Conservation (phyloP, 2,888 invertebrate species). For the Heliothis peltigera region DNA sequence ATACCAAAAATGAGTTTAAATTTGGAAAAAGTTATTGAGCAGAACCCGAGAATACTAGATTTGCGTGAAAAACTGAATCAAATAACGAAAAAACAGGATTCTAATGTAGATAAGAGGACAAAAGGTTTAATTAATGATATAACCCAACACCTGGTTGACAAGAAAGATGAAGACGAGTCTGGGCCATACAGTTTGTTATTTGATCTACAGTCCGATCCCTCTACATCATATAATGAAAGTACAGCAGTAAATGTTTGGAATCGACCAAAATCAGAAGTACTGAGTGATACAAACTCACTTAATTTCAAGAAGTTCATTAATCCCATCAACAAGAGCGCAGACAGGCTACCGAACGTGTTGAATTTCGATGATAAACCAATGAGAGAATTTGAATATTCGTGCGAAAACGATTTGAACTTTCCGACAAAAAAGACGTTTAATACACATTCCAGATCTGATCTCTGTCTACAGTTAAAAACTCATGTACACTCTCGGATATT, state of each 20-base stretch:
- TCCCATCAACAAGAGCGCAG: conserved; percentile 76
- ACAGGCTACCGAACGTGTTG: conserved; percentile 83
- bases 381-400: conserved; percentile 87
- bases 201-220: conserved; percentile 83
- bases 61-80: conserved; percentile 85
- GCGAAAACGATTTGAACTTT: conserved; percentile 81
- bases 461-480: conserved; percentile 84
- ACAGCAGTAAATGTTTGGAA: conserved; percentile 71
- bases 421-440: conserved; percentile 78
- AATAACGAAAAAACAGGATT: conserved; percentile 84
- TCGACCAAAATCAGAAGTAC: conserved; percentile 68
- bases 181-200: conserved; percentile 91
- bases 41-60: conserved; percentile 85
- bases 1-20: conserved; percentile 86
- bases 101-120: conserved; percentile 81
- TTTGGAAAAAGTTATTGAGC: conserved; percentile 82
- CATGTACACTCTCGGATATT: conserved; percentile 77
- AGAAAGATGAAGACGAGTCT: conserved; percentile 86
- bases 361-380: conserved; percentile 86
- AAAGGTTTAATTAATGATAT: conserved; percentile 84
- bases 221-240: conserved; percentile 74
- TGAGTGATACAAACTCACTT: conserved; percentile 64
- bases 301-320: conserved; percentile 68
- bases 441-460: conserved; percentile 85
- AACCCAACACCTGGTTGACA: conserved; percentile 83